Evolutionary conservation across 2,113 vertebrate genomes (phyloP), one percentile per base, ranked within the genome.

Genomic region (Pelvicachromis taeniatus): DNA sequence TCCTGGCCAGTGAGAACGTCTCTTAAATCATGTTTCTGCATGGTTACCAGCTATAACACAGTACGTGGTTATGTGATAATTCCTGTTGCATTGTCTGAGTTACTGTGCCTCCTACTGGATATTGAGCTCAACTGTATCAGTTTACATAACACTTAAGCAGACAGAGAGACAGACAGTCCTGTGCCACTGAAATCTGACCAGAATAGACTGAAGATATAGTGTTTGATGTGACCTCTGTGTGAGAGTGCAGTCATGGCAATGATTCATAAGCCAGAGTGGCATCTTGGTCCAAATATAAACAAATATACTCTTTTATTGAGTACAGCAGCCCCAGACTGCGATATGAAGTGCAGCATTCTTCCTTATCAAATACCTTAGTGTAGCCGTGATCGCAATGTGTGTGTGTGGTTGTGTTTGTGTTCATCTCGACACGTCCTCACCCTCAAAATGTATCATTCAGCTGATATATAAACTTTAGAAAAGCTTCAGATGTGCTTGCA

Each of bases 111-210:
- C 48, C 35, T 63, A 38, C 42, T 42, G 73, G 29, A 75, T 58
- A 52, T 7, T 73, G 26, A 87, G 77, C 61, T 87, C 61, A 80
- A 10, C 42, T 40, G 45, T 86, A 81, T 93, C 89, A 78, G 82
- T 75, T 91, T 81, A 77, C 80, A 88, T 29, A 82, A 84, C 59
- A 80, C 79, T 33, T 12, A 56, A 85, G 79, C 55, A 42, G 23
- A 73, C 45, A 54, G 48, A 75, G 54, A 63, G 70, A 63, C 59
- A 73, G 77, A 78, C 40, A 14, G 53, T 78, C 81, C 77, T 80
- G 48, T 77, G 78, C 56, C 77, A 52, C 65, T 87, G 58, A 90
- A 87, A 85, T 83, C 77, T 68, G 58, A 85, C 83, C 77, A 91
- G 85, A 89, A 86, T 85, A 92, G 79, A 84, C 29, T 9, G 68